Base-by-base conservation (phyloP, 2,888 invertebrate species). In the Gisinianus flammeolus region DNA sequence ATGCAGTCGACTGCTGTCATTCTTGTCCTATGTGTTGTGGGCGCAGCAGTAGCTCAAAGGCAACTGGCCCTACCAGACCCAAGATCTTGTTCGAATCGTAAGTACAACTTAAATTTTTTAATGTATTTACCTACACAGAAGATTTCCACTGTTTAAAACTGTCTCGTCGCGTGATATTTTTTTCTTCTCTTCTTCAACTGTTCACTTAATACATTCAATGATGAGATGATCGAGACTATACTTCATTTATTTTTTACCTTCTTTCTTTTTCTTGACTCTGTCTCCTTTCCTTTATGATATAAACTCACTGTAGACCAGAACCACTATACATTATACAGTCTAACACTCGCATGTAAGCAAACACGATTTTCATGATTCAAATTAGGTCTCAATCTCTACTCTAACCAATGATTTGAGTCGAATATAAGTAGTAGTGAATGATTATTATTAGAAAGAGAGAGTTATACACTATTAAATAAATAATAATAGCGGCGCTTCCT, bases 1-100 rank as follows among this genome's bases (percentile, higher is more conserved):
- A 77, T 77, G 71, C 71, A 71, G 58, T 71, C 71, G 58, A 31
- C 69, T 71, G 33, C 58, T 56, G 58, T 77, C 62, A 56, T 56
- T 68, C 64, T 77, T 70, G 77, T 92, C 85, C 88, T 93, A 80
- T 90, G 92, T 85, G 87, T 93, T 85, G 92, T 91, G 86, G 90
- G 90, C 82, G 89, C 90, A 68, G 89, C 92, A 86, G 62, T 82
- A n/a, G 95, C 94, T 79, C 95, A 95, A 88, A 91, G 95, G 85
- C 91, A 95, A 83, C 90, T 95, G 81, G 94, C 95, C 33, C 89
- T 95, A 83, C 95, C 95, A 75, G 95, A 95, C 88, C 94, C 95
- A 58, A 91, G 93, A 87, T 95, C 94, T 88, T 95, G 95, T 88
- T 91, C 93, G 79, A 95, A 94, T 88, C 91, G 95, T 94, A 90